These are phyloP conservation scores for Muschampia plurimacula DNA, from an alignment of 2,888 invertebrate genomes.

Conservation along the genomic window DNA sequence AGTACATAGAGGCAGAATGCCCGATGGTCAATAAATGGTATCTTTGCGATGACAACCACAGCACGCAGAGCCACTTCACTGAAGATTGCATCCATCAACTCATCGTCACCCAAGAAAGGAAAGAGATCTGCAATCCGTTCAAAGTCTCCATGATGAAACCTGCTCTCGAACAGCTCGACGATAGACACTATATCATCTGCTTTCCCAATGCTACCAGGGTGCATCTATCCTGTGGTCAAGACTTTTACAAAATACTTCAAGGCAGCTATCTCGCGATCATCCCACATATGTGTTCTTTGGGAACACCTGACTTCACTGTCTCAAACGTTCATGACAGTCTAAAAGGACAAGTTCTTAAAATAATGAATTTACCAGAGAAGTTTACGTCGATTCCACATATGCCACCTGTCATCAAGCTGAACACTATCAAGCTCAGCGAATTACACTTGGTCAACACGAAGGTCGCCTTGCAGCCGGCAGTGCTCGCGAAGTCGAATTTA, in stretches of 20 bases:
- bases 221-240: not conserved
- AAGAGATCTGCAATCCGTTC: not conserved
- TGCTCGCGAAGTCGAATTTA: not conserved
- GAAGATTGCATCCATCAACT: not conserved
- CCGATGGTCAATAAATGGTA: conserved; percentile 41
- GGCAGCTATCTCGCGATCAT: not conserved
- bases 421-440: not conserved
- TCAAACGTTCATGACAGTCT: not conserved
- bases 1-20: conserved; percentile 46
- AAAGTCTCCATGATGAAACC: not conserved
- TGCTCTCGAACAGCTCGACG: conserved; percentile 3
- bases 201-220: conserved; percentile 1
- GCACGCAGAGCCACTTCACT: not conserved
- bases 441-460: not conserved
- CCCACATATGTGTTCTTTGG: not conserved
- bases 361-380: not conserved
- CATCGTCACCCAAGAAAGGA: not conserved
- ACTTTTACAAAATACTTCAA: not conserved
- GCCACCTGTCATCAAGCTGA: not conserved
- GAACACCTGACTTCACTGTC: not conserved
- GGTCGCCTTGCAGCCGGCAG: not conserved
- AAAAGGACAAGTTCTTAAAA: conserved; percentile 2
- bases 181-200: not conserved
- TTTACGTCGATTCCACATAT: not conserved
- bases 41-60: conserved; percentile 36